Conservation (phyloP, 2,888 invertebrate species). For the Hypsopygia costalis region DNA sequence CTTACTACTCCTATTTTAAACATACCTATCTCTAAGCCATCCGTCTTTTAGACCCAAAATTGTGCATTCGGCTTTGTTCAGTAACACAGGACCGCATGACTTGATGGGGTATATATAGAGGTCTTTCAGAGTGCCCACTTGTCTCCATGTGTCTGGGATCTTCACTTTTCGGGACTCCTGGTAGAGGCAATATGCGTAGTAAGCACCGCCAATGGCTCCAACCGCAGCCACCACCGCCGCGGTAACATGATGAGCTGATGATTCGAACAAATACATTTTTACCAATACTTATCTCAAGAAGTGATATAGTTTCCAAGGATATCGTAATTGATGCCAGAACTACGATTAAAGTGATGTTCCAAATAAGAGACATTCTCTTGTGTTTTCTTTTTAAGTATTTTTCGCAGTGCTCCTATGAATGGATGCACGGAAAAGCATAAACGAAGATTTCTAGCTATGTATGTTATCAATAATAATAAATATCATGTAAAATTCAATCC, state of each 20-base stretch:
- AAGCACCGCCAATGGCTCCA: conserved; percentile 51
- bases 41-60: conserved; percentile 74
- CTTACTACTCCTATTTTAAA: not conserved
- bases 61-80: conserved; percentile 74
- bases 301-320: too few relatives aligned
- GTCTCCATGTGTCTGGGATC: conserved; percentile 76
- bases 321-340: too few relatives aligned
- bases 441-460: too few relatives aligned
- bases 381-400: too few relatives aligned
- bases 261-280: too few relatives aligned
- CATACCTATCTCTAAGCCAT: conserved; percentile 78
- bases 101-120: conserved; percentile 81
- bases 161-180: conserved; percentile 30
- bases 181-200: conserved; percentile 46
- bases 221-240: conserved; percentile 32
- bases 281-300: too few relatives aligned
- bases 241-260: conserved; percentile 13
- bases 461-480: too few relatives aligned
- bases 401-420: too few relatives aligned
- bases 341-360: too few relatives aligned
- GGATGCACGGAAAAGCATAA: too few relatives aligned
- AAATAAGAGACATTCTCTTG: too few relatives aligned
- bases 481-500: too few relatives aligned
- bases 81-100: conserved; percentile 74
- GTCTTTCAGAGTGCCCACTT: conserved; percentile 78